Evolutionary conservation across 2,113 vertebrate species (phyloP).

Genomic region (Labeo catla): DNA sequence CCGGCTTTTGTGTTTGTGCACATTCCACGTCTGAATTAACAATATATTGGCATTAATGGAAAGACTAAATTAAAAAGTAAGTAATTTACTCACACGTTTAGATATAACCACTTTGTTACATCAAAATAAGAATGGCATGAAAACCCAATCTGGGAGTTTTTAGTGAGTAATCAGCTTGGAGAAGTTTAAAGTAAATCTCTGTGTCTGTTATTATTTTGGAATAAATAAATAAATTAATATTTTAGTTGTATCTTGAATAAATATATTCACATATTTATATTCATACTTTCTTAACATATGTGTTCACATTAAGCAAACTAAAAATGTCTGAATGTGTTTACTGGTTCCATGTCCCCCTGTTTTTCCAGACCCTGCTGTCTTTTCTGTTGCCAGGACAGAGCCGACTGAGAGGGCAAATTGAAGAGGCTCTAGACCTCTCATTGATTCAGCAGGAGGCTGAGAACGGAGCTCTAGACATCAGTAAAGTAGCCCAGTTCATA

Average conservation of each 20-base stretch:
- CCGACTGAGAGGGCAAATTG: conserved; percentile 85
- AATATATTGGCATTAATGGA: too few relatives aligned
- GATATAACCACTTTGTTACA: too few relatives aligned
- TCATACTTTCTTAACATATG: neutral
- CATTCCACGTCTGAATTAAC: too few relatives aligned
- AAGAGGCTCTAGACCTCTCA: conserved; percentile 89
- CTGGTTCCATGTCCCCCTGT: neutral
- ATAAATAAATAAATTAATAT: too few relatives aligned
- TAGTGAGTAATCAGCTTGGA: too few relatives aligned
- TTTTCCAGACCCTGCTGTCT: conserved; percentile 83
- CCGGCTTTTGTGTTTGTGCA: too few relatives aligned
- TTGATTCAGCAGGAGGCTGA: conserved; percentile 97
- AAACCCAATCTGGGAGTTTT: too few relatives aligned
- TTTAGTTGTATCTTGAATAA: neutral
- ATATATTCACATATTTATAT: neutral
- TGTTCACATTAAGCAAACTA: neutral
- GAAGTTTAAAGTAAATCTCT: too few relatives aligned
- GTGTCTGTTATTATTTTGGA: too few relatives aligned
- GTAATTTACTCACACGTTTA: too few relatives aligned
- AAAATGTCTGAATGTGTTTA: conserved; percentile 14
- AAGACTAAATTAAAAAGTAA: too few relatives aligned
- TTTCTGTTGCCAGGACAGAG: conserved; percentile 89
- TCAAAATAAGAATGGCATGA: too few relatives aligned
- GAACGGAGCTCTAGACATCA: conserved; percentile 88
- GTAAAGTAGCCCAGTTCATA: conserved; percentile 86